Conservation (phyloP, 2,113 vertebrate genomes). For the Bos taurus region ARS-UCD2.0 NC_037333.1:81730501-81731000, state of each 20-base stretch:
- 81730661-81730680: neutral
- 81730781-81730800: neutral
- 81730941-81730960: neutral
- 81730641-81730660: neutral
- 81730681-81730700: neutral
- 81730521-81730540: neutral
- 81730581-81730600: neutral
- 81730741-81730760: neutral
- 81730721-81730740: neutral
- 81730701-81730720: neutral
- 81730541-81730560: neutral
- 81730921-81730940: neutral
- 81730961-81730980: neutral
- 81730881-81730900: neutral
- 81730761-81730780: neutral
- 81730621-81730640: neutral
- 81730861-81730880: neutral
- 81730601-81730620: too few relatives aligned
- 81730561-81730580: neutral
- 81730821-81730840: neutral
- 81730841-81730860: neutral
- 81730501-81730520: neutral
- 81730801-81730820: neutral
- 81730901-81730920: neutral
- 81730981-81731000: neutral